Evolutionary conservation across 2,113 vertebrate species (phyloP), one percentile per base, ranked within the genome.

Genomic region (Chaetodon auriga): DNA sequence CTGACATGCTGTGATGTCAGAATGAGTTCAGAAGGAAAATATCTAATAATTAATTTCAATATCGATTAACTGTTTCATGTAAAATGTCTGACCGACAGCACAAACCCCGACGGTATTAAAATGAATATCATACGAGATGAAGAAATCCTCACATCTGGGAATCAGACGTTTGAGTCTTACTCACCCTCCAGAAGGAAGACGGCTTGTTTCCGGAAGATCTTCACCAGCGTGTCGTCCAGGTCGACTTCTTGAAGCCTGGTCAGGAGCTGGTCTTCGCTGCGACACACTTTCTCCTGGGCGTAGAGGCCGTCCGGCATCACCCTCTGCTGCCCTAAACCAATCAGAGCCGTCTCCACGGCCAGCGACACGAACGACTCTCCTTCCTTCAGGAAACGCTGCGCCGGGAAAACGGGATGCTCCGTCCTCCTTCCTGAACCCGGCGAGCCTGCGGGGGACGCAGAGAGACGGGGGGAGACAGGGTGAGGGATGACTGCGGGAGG

Each of bases 241-340:
- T 97, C 95, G 62, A 98, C 95, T 94, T 99, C 97, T 87, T 97
- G 97, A 55, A 99, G 97, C 87, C 95, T 97, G 90, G 96, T 96
- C 94, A 99, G 94, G 72, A 99, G 96, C 85, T 98, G 97, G 87
- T 99, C 98, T 90, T 99, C 98, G 62, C 98, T 97, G 84, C 97
- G 97, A 92, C 97, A 98, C 87, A 98, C 96, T 77, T 99, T 99
- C 95, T 99, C 98, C 94, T 99, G 98, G 83, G 97, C 97, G 75
- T 99, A 99, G 19, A 99, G 96, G 81, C 98, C 97, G 64, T 99
- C 97, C 0, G 98, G 97, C 98, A 99, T 99, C 93, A 96, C 94
- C 66, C 98, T 95, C 82, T 99, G 98, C 95, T 99, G 98, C n/a
- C 97, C 98, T 78, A 99, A 86, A 5, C 97, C 97, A 60, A 99